Base-by-base conservation (phyloP, 2,888 invertebrate species). In the Ypsolopha sequella region DNA sequence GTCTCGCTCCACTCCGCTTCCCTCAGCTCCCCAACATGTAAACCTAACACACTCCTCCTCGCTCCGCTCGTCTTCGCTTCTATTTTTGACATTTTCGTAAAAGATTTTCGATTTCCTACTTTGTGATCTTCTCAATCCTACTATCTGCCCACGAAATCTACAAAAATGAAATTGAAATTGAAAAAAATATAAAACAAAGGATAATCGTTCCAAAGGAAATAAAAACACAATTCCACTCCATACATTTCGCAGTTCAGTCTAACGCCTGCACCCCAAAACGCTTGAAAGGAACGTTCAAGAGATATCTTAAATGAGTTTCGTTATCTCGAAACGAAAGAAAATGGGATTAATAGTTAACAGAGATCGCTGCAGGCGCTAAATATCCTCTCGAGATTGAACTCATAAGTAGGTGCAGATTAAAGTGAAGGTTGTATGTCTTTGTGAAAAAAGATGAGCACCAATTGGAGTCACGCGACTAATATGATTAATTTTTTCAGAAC, bases 231-330 rank as follows among this genome's bases (percentile, higher is more conserved):
- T 50, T 38, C 48, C 50, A 59, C 62, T 76, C 73, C 55, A 69
- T 53, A 14, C 54, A 48, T 52, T 55, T 53, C 58, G 13, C 54
- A 72, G 69, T 71, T 59, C 69, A 54, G 52, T 64, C 58, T 54
- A 63, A 64, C 58, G 62, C 64, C 64, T 77, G 78, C 80, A 81
- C 80, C 82, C 84, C 70, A 77, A 85, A 84, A 77, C 69, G 75
- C 67, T 74, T 79, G 76, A 80, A 77, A 78, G 73, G 56, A 55
- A 76, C 79, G 76, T 78, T 76, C 63, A 70, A 73, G 64, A 79
- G 82, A 80, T 85, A 85, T 85, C 84, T 79, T 80, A 80, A 86
- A 85, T 81, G 84, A 82, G 85, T 85, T 85, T 84, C 80, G 80
- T 85, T 86, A 85, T 85, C 85, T 84, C 64, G 58, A 64, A 24